phyloP scores from a whole-genome alignment of 2,888 invertebrate species.

The Dione juno region DNA sequence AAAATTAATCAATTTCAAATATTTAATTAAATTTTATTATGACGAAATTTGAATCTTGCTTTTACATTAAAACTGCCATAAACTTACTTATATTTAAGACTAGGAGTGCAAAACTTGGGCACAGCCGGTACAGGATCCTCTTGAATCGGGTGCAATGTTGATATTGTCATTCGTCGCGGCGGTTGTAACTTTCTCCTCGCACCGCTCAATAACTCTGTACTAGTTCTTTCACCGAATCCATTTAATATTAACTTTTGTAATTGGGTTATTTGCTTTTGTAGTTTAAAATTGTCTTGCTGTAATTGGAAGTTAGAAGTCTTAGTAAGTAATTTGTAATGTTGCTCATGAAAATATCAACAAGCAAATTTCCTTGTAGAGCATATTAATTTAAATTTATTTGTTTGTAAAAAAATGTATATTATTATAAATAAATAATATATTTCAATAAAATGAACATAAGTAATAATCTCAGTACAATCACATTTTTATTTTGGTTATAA shows the following conservation, averaged over 20 bases:
- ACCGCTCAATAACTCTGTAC: constrained; percentile 54
- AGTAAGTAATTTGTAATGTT: no score
- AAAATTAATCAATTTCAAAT: no score
- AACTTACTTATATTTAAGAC: constrained; percentile 73
- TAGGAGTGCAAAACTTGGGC: constrained; percentile 70
- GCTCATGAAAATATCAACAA: background rate
- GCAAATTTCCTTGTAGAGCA: no score
- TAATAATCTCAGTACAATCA: no score
- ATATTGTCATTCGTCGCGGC: constrained; percentile 67
- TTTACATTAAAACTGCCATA: background rate
- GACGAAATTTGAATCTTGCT: background rate
- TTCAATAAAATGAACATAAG: no score
- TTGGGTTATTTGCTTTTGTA: constrained; percentile 65
- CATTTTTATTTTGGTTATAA: no score
- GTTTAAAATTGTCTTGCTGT: constrained; percentile 66
- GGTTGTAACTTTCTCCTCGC: constrained; percentile 58
- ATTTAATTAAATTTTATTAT: no score
- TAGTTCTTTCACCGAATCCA: constrained; percentile 62
- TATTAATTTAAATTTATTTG: no score
- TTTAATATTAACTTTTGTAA: constrained; percentile 69
- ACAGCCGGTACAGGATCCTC: constrained; percentile 53
- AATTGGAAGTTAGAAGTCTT: constrained; percentile 39
- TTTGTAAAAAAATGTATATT: no score
- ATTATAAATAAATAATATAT: no score
- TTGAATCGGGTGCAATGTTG: constrained; percentile 58